Conservation (phyloP, 2,888 invertebrate genomes). For the Meteorus colon region DNA sequence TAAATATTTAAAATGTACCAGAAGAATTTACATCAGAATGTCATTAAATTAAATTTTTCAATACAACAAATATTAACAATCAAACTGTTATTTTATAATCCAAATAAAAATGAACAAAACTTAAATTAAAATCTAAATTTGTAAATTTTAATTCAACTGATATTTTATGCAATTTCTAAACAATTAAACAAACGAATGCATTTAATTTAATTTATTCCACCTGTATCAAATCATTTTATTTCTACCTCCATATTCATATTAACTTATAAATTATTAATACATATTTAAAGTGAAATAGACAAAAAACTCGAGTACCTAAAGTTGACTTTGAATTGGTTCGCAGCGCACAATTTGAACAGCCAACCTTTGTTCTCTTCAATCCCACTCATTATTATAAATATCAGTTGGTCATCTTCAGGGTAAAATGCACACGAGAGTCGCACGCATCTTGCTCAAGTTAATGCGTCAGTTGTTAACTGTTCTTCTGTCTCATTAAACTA, state of each 20-base stretch:
- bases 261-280: neutral
- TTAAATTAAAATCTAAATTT: too few relatives aligned
- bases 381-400: conserved; percentile 24
- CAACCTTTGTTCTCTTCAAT: conserved; percentile 28
- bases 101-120: too few relatives aligned
- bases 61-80: too few relatives aligned
- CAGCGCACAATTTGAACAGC: neutral
- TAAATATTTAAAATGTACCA: too few relatives aligned
- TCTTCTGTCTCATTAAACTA: conserved; percentile 21
- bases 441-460: conserved; percentile 61
- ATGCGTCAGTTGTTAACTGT: conserved; percentile 50
- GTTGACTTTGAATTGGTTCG: neutral
- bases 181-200: too few relatives aligned
- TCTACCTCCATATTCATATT: neutral
- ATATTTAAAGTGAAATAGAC: neutral
- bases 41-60: too few relatives aligned
- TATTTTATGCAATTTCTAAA: too few relatives aligned
- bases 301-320: neutral
- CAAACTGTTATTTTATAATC: too few relatives aligned
- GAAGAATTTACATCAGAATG: too few relatives aligned
- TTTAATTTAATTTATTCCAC: too few relatives aligned
- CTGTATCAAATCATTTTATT: too few relatives aligned
- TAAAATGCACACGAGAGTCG: conserved; percentile 6
- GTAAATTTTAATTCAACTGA: too few relatives aligned
- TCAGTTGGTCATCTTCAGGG: conserved; percentile 44